phyloP scores from a whole-genome alignment of 2,113 vertebrate genomes.

The Donacobius atricapilla region DNA sequence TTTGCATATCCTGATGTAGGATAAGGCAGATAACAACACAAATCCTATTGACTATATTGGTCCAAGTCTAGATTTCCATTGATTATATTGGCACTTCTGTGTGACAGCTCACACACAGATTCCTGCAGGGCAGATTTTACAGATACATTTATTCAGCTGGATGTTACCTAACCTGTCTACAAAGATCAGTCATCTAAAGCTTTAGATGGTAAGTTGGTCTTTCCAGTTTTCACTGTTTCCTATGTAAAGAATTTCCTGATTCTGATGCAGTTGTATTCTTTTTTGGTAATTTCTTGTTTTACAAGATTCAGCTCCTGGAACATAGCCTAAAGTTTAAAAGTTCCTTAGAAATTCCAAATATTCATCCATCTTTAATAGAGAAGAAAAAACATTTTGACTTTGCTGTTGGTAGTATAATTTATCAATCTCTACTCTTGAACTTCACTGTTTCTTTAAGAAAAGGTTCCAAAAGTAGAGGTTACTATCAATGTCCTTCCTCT shows the following conservation, averaged over 20 bases:
- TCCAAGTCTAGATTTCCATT: background rate
- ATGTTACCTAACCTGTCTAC: background rate
- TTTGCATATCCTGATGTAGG: background rate
- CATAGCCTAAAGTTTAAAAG: background rate
- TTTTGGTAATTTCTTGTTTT: background rate
- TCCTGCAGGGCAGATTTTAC: background rate
- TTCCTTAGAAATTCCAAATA: conserved; percentile 15
- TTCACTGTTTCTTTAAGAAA: conserved; percentile 6
- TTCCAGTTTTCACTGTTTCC: background rate
- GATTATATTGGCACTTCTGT: background rate
- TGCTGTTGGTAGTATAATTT: background rate
- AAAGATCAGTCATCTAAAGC: background rate
- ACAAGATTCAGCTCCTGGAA: background rate
- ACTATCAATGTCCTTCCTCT: conserved; percentile 44
- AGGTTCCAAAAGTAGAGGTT: conserved; percentile 45
- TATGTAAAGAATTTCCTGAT: background rate
- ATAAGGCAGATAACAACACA: background rate
- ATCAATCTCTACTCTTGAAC: background rate
- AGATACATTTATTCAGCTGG: background rate
- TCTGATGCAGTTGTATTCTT: background rate
- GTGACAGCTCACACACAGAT: background rate
- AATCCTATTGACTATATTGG: background rate
- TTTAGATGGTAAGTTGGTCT: background rate
- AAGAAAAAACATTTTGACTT: background rate
- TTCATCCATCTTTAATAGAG: conserved; percentile 26